Evolutionary conservation across 2,113 vertebrate genomes (phyloP), one percentile per base, ranked within the genome.

Genomic region (Donacobius atricapilla): DNA sequence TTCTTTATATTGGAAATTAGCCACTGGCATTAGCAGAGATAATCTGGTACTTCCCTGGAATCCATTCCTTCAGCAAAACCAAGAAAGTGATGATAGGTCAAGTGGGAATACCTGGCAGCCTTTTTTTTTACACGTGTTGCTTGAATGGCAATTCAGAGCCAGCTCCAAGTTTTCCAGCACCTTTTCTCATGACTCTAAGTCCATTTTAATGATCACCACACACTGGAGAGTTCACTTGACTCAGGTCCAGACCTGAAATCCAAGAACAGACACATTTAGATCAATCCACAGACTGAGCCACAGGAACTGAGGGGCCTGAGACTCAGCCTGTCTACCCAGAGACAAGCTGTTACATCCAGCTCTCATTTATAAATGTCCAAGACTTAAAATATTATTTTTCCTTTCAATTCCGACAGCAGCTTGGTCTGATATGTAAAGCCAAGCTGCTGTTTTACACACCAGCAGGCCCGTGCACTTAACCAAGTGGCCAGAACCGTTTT

Each of bases 71-170:
- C 37, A 31, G 40, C 37, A 47, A 25, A 63, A 69, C 11, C 27
- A 30, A 33, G 30, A 6, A 21, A 4, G 23, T 0, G 7, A 57
- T 37, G 50, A 31, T 44, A 71, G 10, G n/a, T 18, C 48, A 16
- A 35, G 20, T 4, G 9, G 23, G 44, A 66, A 25, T 6, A 45
- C 3, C 9, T 18, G 44, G 33, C 33, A 73, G 35, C 21, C 18
- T 81, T 68, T 28, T 68, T 28, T 15, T 35, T 28, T 2, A 58
- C 48, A 42, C 0, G 0, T 7, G 16, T 9, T 24, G 27, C 13
- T 53, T 40, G 17, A 64, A 25, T 8, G 30, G 33, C 50, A 64
- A 33, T 33, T 51, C 48, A n/a, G 58, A 68, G 48, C 28, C 64
- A 61, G 27, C 16, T 30, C 31, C 50, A 51, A 60, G 24, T 53